A percentile compares a stretch with the other conserved stretches of the same genome.
Evolutionary conservation across 1,140 invertebrate species (phyloP).

Genomic region (Meloidogyne chitwoodi): DNA sequence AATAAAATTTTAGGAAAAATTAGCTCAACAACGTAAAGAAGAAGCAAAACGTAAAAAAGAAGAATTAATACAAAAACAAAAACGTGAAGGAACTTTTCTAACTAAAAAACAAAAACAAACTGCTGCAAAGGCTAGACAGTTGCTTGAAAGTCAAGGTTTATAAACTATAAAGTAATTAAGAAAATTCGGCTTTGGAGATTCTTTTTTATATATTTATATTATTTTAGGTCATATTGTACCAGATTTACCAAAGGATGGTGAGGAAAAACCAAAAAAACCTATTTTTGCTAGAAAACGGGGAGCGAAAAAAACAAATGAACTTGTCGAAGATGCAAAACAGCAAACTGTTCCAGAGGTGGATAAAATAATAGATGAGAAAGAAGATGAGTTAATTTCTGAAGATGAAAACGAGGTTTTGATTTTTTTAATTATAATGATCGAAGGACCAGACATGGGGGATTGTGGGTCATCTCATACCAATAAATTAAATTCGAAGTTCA

Average conservation of each 20-base stretch:
- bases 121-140: conserved; percentile 13
- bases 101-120: conserved; percentile 47
- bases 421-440: neutral
- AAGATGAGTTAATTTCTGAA: neutral
- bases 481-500: no score
- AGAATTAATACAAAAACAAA: conserved; percentile 40
- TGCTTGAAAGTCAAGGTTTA: conserved; percentile 37
- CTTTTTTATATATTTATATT: neutral
- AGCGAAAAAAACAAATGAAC: conserved; percentile 28
- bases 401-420: conserved; percentile 13
- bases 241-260: conserved; percentile 5
- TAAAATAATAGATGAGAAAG: conserved; percentile 4
- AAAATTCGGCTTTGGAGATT: no score
- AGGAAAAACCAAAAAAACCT: conserved; percentile 38
- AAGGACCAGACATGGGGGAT: no score
- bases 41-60: conserved; percentile 49
- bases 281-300: conserved; percentile 46
- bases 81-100: conserved; percentile 53
- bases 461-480: no score
- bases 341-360: neutral
- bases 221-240: conserved; percentile 23
- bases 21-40: conserved; percentile 39
- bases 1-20: conserved; percentile 33
- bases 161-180: no score
- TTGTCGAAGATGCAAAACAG: neutral